A percentile compares a stretch with the other conserved stretches of the same genome.
These are phyloP conservation scores for Dascillus cervinus DNA, from an alignment of 2,888 invertebrate species.

Conservation along the genomic window DNA sequence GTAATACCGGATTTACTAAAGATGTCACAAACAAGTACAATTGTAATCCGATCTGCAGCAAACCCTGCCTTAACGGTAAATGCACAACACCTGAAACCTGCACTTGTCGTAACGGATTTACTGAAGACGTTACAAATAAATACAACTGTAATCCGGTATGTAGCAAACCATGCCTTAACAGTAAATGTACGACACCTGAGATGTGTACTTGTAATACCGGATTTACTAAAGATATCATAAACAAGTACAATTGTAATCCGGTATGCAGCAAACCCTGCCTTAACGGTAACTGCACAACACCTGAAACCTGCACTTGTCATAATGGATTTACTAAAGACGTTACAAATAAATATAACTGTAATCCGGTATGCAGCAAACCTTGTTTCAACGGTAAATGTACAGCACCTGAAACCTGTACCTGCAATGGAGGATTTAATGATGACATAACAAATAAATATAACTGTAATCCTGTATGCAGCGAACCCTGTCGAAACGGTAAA, in stretches of 20 bases:
- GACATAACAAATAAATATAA: conserved; percentile 21
- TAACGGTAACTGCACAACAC: conserved; percentile 18
- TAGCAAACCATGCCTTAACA: too few species aligned
- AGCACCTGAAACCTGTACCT: conserved; percentile 19
- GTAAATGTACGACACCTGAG: too few species aligned
- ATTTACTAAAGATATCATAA: conserved; percentile 6
- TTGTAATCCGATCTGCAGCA: conserved; percentile 23
- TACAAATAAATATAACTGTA: conserved; percentile 18
- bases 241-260: conserved; percentile 30
- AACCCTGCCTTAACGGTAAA: conserved; percentile 40
- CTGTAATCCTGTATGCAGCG: conserved; percentile 21
- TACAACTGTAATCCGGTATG: background rate
- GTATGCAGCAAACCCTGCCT: conserved; percentile 27
- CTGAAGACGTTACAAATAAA: background rate
- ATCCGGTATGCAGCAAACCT: conserved; percentile 16
- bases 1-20: conserved; percentile 6
- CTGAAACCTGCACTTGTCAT: conserved; percentile 34
- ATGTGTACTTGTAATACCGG: conserved; percentile 18
- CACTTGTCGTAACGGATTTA: too few species aligned
- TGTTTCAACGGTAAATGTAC: conserved; percentile 22
- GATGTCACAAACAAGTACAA: conserved; percentile 1
- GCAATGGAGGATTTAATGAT: conserved; percentile 25
- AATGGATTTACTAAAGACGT: conserved; percentile 20
- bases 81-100: conserved; percentile 35
- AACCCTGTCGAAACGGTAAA: conserved; percentile 27